Evolutionary conservation across 2,113 vertebrate species (phyloP).

Genomic region (Dolichallabes microphthalmus): DNA sequence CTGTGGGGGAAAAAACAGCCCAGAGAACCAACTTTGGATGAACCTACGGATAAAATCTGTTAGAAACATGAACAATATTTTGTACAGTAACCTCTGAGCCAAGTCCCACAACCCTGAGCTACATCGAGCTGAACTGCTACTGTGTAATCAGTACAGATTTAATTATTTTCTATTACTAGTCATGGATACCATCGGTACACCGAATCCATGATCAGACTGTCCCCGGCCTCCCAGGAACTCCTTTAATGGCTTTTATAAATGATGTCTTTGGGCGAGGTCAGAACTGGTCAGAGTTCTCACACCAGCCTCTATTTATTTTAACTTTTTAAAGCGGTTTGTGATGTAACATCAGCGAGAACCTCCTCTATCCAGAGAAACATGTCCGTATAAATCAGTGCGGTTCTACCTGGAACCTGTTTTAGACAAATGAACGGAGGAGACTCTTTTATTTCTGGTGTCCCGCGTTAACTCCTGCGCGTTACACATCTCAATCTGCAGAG

Average conservation of each 20-base stretch:
- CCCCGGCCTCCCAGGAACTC: too few species aligned
- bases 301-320: background rate
- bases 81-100: background rate
- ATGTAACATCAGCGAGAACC: background rate
- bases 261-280: too few species aligned
- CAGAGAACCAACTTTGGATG: background rate
- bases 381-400: background rate
- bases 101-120: too few species aligned
- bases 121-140: too few species aligned
- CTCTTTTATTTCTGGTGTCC: background rate
- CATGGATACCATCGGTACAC: too few species aligned
- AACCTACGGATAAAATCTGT: background rate
- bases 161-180: too few species aligned
- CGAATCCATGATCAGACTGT: too few species aligned
- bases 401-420: background rate
- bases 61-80: background rate
- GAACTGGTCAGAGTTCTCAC: background rate
- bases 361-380: background rate
- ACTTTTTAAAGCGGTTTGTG: too few species aligned
- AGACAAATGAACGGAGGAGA: background rate
- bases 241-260: too few species aligned
- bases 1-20: slow-evolving; percentile 51
- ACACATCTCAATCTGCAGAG: slow-evolving; percentile 78
- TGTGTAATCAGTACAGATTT: too few species aligned
- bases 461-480: slow-evolving; percentile 58